Evolutionary conservation across 2,797 vertebrate genomes (phyloP).

Genomic region (Sandelia bainsii): DNA sequence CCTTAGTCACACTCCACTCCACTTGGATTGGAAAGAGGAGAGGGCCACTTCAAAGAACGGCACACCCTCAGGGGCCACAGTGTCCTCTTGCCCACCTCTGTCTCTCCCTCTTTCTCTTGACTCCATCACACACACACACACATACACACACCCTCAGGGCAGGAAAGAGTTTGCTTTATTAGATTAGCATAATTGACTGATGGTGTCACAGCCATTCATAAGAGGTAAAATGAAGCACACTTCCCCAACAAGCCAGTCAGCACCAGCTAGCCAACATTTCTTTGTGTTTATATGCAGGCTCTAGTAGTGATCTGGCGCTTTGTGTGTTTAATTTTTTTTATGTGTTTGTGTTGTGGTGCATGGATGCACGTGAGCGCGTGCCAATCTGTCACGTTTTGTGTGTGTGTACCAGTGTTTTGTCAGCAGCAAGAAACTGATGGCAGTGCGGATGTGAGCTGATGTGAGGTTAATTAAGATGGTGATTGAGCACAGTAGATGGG

Average conservation of each 20-base stretch:
- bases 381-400: constrained; percentile 42
- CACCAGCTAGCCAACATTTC: constrained; percentile 59
- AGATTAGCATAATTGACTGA: constrained; percentile 88
- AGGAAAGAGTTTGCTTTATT: constrained; percentile 87
- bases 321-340: constrained; percentile 17
- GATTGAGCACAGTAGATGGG: constrained; percentile 85
- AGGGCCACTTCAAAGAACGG: constrained; percentile 84
- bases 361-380: constrained; percentile 30
- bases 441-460: constrained; percentile 83
- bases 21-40: constrained; percentile 78
- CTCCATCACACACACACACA: constrained; percentile 44
- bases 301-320: constrained; percentile 19
- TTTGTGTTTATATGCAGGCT: constrained; percentile 63
- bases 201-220: constrained; percentile 82
- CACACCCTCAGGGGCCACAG: constrained; percentile 79
- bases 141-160: constrained; percentile 65
- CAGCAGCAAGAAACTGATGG: constrained; percentile 75
- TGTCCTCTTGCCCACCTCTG: constrained; percentile 86
- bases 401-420: constrained; percentile 59
- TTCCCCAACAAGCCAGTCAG: constrained; percentile 61
- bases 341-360: constrained; percentile 30
- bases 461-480: constrained; percentile 87
- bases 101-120: constrained; percentile 59
- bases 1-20: constrained; percentile 90
- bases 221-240: constrained; percentile 78